phyloP scores from a whole-genome alignment of 2,888 invertebrate species.

The Anaspis maculata region DNA sequence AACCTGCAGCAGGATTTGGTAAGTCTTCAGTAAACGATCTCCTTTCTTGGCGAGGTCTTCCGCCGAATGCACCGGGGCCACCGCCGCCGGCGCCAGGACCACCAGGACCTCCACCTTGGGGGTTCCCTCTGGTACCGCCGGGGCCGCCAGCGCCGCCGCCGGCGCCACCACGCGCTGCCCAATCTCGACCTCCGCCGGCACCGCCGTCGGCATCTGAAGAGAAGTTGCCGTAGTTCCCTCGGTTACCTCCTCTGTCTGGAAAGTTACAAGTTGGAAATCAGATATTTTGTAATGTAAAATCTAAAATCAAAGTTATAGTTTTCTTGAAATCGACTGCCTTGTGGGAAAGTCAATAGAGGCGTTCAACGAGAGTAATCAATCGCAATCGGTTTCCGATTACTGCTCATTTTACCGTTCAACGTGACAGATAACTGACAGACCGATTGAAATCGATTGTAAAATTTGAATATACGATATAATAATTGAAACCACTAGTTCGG shows the following conservation, averaged over 20 bases:
- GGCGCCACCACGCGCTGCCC: slow-evolving; percentile 24
- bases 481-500: too few relatives aligned
- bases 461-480: too few relatives aligned
- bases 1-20: slow-evolving; percentile 40
- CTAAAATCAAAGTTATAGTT: too few relatives aligned
- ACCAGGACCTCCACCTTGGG: slow-evolving; percentile 21
- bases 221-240: slow-evolving; percentile 46
- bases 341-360: too few relatives aligned
- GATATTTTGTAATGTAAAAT: not conserved
- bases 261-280: not conserved
- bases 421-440: too few relatives aligned
- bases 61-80: slow-evolving; percentile 19
- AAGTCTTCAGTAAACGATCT: slow-evolving; percentile 33
- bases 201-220: slow-evolving; percentile 41
- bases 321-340: too few relatives aligned
- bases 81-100: slow-evolving; percentile 20
- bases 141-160: slow-evolving; percentile 18
- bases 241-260: slow-evolving; percentile 41
- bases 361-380: too few relatives aligned
- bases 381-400: too few relatives aligned
- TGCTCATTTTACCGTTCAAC: too few relatives aligned
- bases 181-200: slow-evolving; percentile 38
- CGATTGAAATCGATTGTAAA: too few relatives aligned
- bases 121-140: slow-evolving; percentile 25
- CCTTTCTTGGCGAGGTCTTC: slow-evolving; percentile 30